Base-by-base conservation (phyloP, 1,140 invertebrate genomes). In the Sminthurides bifidus region DNA sequence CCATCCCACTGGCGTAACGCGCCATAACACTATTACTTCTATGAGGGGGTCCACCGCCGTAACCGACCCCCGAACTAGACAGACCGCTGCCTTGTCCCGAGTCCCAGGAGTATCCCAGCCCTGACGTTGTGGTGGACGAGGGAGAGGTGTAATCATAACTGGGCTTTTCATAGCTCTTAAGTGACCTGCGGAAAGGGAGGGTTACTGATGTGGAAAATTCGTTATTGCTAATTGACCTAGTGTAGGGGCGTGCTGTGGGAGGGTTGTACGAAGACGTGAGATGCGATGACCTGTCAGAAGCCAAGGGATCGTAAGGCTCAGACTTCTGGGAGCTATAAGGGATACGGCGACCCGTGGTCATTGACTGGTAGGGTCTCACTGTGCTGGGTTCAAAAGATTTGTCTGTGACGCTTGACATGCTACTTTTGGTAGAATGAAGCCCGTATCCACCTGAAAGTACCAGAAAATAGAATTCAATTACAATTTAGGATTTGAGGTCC, bases 201-300 rank as follows among this genome's bases (percentile, higher is more conserved):
- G 58, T 50, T 17, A 43, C 43, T 2, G 46, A 21, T 5, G 38
- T 41, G 14, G 38, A 26, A 3, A 29, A 27, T 21, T 52, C 51
- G 8, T 52, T 41, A 43, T 62, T 58, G 35, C 60, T 62, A 52
- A 62, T 38, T 17, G 60, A 56, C 21, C 60, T 15, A n/a, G 24
- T 14, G 49, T 62, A 62, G 12, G 40, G 10, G 15, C 54, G 38
- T 24, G 29, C 21, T 30, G 41, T 41, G 5, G 37, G 35, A 10
- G 49, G 49, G n/a, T n/a, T n/a, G n/a, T n/a, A n/a, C n/a, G n/a
- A n/a, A n/a, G n/a, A n/a, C n/a, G n/a, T n/a, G n/a, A n/a, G n/a
- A n/a, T n/a, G n/a, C n/a, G n/a, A n/a, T n/a, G n/a, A n/a, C n/a
- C n/a, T n/a, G 23, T 31, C 45, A 29, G 46, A 19, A n/a, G 27